phyloP scores from a whole-genome alignment of 2,888 invertebrate species.

The Leptopterna dolabrata region DNA sequence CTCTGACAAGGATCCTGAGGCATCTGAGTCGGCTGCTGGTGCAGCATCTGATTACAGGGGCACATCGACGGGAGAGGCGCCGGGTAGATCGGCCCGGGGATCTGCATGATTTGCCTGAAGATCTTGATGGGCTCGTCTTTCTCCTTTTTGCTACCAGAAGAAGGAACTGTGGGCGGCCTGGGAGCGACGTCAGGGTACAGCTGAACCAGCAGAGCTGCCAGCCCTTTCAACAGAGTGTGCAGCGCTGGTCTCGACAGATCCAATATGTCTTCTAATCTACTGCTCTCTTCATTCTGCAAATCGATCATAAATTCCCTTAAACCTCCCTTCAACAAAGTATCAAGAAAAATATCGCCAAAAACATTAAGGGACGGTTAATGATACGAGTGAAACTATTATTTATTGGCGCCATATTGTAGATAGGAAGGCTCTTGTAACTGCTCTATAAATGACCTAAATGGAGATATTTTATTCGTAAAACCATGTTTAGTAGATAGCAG shows the following conservation, averaged over 20 bases:
- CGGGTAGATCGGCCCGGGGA: slow-evolving; percentile 6
- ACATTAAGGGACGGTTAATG: too few species aligned
- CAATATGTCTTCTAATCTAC: slow-evolving; percentile 20
- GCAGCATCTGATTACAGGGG: not conserved
- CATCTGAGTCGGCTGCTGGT: not conserved
- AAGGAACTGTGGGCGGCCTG: not conserved
- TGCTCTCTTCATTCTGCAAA: slow-evolving; percentile 30
- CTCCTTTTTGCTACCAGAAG: not conserved
- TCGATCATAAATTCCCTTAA: not conserved
- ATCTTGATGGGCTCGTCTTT: slow-evolving; percentile 46
- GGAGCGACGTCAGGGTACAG: slow-evolving; percentile 38
- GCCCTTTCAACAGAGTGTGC: slow-evolving; percentile 36
- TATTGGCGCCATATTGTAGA: too few species aligned
- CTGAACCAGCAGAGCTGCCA: slow-evolving; percentile 33
- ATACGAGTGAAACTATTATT: too few species aligned
- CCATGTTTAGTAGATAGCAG: too few species aligned
- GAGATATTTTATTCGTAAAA: too few species aligned
- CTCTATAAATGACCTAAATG: too few species aligned
- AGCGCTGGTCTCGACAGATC: slow-evolving; percentile 36
- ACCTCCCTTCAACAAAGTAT: not conserved
- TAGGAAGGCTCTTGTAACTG: too few species aligned
- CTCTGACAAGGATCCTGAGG: not conserved
- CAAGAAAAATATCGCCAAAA: not conserved
- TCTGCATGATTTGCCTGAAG: slow-evolving; percentile 50
- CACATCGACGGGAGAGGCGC: not conserved